These are phyloP conservation scores for Amiota mariae DNA, from an alignment of 2,888 invertebrate genomes.

Conservation along the genomic window DNA sequence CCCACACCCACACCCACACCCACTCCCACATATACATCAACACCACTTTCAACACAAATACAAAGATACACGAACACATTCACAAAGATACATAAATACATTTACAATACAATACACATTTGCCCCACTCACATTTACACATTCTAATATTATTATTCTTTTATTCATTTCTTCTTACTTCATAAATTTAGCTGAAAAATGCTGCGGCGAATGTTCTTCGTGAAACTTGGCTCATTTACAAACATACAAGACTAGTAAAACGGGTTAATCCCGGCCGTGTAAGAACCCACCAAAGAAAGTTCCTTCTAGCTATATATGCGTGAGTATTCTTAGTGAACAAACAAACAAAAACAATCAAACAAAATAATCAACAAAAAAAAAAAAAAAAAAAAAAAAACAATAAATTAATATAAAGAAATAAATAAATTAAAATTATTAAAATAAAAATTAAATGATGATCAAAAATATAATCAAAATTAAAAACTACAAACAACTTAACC, in stretches of 20 bases:
- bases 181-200: constrained; percentile 91
- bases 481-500: too few species aligned
- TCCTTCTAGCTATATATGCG: constrained; percentile 99
- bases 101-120: background rate
- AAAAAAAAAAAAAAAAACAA: constrained; percentile 32
- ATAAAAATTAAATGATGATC: too few species aligned
- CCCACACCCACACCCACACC: background rate
- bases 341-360: constrained; percentile 39
- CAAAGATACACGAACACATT: background rate
- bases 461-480: too few species aligned
- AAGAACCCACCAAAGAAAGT: constrained; percentile 98
- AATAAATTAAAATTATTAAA: too few species aligned
- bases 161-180: constrained; percentile 70
- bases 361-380: constrained; percentile 33
- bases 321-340: constrained; percentile 75
- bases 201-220: constrained; percentile 99
- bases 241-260: constrained; percentile 98
- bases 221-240: constrained; percentile 99
- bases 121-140: constrained; percentile 29
- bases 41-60: background rate
- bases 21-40: background rate
- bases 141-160: constrained; percentile 62
- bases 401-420: too few species aligned
- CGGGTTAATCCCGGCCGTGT: constrained; percentile 96
- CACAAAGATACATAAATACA: background rate